Base-by-base conservation (phyloP, 2,797 vertebrate species). In the Pipistrellus pygmaeus region DNA sequence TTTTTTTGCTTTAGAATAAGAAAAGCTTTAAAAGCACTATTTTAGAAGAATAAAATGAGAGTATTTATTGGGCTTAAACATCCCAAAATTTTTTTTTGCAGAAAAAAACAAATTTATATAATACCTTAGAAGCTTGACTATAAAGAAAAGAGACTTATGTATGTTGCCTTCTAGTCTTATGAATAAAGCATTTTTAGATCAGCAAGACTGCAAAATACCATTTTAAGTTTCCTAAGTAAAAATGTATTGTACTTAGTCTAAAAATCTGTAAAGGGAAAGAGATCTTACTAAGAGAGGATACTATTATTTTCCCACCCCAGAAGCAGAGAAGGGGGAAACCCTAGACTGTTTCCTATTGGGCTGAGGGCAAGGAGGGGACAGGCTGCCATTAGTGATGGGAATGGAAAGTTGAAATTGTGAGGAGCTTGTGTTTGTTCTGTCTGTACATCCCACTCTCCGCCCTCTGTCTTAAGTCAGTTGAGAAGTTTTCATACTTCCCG, bases 141-240 rank as follows among this genome's bases (percentile, higher is more conserved):
- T 92, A 66, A 75, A 90, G 20, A 89, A 95, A 86, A 76, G 13
- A 73, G 38, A 66, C 76, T 57, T 71, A 44, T n/a, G n/a, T n/a
- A n/a, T 5, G 2, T 69, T 90, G 35, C 41, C 51, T 51, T 75
- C 41, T 95, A 57, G 18, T 9, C 15, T 87, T 89, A 95, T 80
- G n/a, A 35, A 44, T 64, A 75, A 68, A 88, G 69, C 73, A 17
- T 48, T 89, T 84, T 84, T 88, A 81, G 38, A 41, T 76, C 60
- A 85, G 20, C 44, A 80, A 82, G 44, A 89, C 15, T 66, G 20
- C 10, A 81, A 73, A 76, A n/a, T 57, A 57, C 20, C 55, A 60
- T 88, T 85, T 82, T 84, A 71, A 72, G 64, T 81, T 91, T 78
- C 32, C 25, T 66, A 53, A 84, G 13, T 75, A 75, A 94, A 96